Base-by-base conservation (phyloP, 2,888 invertebrate species). In the Elmis aenea region DNA sequence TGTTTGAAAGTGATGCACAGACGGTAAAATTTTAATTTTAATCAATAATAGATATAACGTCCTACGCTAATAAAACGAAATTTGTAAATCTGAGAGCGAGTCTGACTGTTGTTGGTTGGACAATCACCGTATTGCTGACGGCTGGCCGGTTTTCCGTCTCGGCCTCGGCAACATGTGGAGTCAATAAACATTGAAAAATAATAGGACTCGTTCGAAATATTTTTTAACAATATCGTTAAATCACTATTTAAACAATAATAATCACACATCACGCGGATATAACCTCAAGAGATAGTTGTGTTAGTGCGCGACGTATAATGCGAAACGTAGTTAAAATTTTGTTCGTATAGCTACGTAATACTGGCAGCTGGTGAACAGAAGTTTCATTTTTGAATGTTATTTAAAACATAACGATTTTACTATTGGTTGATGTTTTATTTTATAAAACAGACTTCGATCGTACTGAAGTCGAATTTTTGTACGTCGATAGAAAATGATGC, bases 251-350 rank as follows among this genome's bases (percentile, higher is more conserved):
- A 55, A 55, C 55, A 59, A 55, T 56, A 44, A 43, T 43, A 43
- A 27, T 36, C 31, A 35, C 33, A 33, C 35, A 42, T 35, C 26
- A 38, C 32, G 38, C 38, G 45, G 23, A 38, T 32, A 33, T 40
- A 36, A 39, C 34, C 35, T 34, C 27, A 26, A 38, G 31, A 40
- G 18, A 51, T 62, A 59, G 56, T 59, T 62, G 62, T 42, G 35
- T 61, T 64, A 60, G 60, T 64, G 63, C n/a, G n/a, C 61, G 59
- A 55, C 50, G 53, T 59, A 57, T 57, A 53, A n/a, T 51, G 54
- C 54, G 49, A 46, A 50, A 53, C 51, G 46, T 53, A 52, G 50
- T 37, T 38, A 36, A 35, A n/a, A 48, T 36, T 36, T 50, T 50
- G 52, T 54, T 48, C 32, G 49, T 49, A 46, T 36, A 47, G 40